These are phyloP conservation scores for Tineola bisselliella DNA, from an alignment of 2,888 invertebrate genomes.

Conservation along the genomic window DNA sequence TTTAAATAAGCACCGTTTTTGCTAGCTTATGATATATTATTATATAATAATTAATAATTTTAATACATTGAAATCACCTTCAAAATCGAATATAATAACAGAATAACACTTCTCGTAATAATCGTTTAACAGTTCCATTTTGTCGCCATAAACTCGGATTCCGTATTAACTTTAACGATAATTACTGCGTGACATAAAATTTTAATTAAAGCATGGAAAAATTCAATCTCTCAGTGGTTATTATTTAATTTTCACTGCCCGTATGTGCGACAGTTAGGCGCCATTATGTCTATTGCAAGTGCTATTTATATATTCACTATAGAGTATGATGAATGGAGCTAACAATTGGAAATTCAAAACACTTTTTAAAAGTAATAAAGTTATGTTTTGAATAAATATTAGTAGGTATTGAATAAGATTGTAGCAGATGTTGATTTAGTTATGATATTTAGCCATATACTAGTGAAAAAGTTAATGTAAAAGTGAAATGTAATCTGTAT, in stretches of 20 bases:
- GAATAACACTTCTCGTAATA: not conserved
- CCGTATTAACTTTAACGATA: constrained; percentile 3
- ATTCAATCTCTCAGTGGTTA: constrained; percentile 28
- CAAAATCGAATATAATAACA: constrained; percentile 8
- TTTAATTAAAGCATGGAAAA: constrained; percentile 39
- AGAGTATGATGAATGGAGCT: too few relatives aligned
- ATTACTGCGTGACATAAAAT: constrained; percentile 27
- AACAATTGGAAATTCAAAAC: too few relatives aligned
- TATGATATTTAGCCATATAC: too few relatives aligned
- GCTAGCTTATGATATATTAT: too few relatives aligned
- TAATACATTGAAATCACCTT: too few relatives aligned
- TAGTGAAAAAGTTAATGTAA: too few relatives aligned
- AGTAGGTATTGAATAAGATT: not conserved
- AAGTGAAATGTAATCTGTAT: too few relatives aligned
- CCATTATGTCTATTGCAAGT: constrained; percentile 7
- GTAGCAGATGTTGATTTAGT: too few relatives aligned
- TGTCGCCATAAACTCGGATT: constrained; percentile 2
- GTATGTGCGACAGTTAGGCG: constrained; percentile 25
- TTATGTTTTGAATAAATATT: too few relatives aligned
- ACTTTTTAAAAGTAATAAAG: too few relatives aligned
- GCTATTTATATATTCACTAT: not conserved
- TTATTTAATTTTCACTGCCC: constrained; percentile 38
- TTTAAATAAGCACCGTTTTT: too few relatives aligned
- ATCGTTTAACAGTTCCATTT: not conserved
- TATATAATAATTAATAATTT: too few relatives aligned